phyloP scores from a whole-genome alignment of 2,797 vertebrate genomes.

The Bryconaethiops microstoma region DNA sequence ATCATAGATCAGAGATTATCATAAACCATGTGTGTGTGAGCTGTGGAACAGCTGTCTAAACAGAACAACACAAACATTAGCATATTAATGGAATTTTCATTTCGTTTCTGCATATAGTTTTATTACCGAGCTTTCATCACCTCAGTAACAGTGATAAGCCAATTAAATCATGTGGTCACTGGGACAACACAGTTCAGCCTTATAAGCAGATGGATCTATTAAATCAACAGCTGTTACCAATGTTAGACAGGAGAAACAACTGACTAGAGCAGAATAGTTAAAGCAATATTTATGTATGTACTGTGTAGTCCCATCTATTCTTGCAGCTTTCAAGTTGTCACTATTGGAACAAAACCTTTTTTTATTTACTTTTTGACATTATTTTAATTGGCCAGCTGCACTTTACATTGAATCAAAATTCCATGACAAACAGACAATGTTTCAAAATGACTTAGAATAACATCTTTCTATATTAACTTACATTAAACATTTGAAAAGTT shows the following conservation, averaged over 20 bases:
- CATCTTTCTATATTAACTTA: too few species aligned
- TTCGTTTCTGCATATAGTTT: conserved; percentile 25
- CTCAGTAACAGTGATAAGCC: conserved; percentile 19
- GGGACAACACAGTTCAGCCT: conserved; percentile 7
- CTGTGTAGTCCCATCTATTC: background rate
- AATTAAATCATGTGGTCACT: conserved; percentile 28
- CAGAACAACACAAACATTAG: conserved; percentile 26
- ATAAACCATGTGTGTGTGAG: background rate
- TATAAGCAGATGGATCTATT: background rate
- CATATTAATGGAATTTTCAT: conserved; percentile 24
- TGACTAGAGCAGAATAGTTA: background rate
- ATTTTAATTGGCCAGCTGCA: too few species aligned
- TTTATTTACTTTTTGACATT: too few species aligned
- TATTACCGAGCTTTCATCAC: conserved; percentile 15
- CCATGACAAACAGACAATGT: background rate
- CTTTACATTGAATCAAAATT: too few species aligned
- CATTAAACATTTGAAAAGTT: too few species aligned
- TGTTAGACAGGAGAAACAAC: conserved; percentile 3
- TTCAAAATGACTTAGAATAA: background rate
- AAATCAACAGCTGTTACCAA: background rate
- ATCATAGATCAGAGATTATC: background rate
- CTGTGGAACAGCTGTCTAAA: conserved; percentile 21
- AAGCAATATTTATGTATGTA: background rate
- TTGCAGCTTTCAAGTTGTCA: background rate
- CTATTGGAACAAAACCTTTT: too few species aligned